Conservation (phyloP, 2,113 vertebrate genomes). For the Cavia aperea region DNA sequence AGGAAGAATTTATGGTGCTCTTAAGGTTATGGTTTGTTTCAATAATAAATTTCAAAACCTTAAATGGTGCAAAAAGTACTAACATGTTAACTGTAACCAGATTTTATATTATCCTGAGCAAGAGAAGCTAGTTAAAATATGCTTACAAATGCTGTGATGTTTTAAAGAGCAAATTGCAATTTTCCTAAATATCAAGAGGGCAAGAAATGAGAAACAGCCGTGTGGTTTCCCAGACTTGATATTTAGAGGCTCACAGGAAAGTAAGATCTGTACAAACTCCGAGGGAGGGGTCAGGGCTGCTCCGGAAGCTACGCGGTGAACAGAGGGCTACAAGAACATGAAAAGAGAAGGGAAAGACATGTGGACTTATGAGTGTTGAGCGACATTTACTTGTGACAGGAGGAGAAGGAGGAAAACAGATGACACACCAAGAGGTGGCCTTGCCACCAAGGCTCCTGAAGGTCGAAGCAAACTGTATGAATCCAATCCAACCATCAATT, state of each 20-base stretch:
- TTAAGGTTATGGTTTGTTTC: conserved; percentile 64
- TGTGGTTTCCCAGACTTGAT: conserved; percentile 62
- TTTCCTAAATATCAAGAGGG: conserved; percentile 71
- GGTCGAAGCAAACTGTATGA: not conserved
- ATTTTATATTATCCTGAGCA: conserved; percentile 61
- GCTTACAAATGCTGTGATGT: conserved; percentile 53
- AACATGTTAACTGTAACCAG: conserved; percentile 65
- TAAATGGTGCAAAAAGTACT: conserved; percentile 59
- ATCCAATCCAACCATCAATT: not conserved
- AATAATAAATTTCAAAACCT: conserved; percentile 63
- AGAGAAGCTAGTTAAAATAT: conserved; percentile 56
- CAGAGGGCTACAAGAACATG: not conserved
- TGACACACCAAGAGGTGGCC: not conserved
- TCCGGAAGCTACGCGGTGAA: conserved; percentile 33
- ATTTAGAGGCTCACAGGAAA: conserved; percentile 46
- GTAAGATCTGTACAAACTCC: conserved; percentile 40
- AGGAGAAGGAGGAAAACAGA: not conserved
- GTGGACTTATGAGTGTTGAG: not conserved
- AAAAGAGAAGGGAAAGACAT: not conserved
- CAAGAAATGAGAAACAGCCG: conserved; percentile 71
- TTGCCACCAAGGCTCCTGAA: not conserved
- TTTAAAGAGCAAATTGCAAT: conserved; percentile 67
- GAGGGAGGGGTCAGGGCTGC: not conserved
- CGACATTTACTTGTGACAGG: not conserved
- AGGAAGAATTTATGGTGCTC: conserved; percentile 57